Evolutionary conservation across 2,888 invertebrate genomes (phyloP).

Genomic region (Tubulanus polymorphus): DNA sequence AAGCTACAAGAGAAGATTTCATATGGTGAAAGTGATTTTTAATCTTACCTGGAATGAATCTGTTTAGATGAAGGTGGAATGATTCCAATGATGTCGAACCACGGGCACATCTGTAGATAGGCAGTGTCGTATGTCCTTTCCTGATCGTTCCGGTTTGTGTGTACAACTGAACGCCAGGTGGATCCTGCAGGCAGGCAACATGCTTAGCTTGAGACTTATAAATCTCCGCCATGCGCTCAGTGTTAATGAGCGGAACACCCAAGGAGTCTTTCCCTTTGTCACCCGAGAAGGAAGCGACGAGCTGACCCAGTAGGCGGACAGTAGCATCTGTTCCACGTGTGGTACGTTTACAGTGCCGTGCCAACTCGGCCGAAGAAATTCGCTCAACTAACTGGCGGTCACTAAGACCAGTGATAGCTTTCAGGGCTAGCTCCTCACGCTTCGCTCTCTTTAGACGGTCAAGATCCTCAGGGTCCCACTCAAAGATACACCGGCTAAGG

Average conservation of each 20-base stretch:
- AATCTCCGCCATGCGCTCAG: constrained; percentile 16
- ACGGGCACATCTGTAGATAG: constrained; percentile 25
- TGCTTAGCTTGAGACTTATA: constrained; percentile 21
- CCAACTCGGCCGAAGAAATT: constrained; percentile 18
- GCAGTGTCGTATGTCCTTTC: constrained; percentile 24
- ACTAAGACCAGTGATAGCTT: too few species aligned
- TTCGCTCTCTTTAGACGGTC: too few species aligned
- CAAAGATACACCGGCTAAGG: constrained; percentile 19
- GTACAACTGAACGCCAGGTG: constrained; percentile 19
- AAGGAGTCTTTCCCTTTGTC: constrained; percentile 17
- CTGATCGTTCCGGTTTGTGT: constrained; percentile 14
- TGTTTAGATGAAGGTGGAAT: constrained; percentile 26
- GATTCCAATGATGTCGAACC: constrained; percentile 28
- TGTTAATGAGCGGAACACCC: constrained; percentile 22
- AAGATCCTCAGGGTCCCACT: constrained; percentile 21
- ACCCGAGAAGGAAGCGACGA: constrained; percentile 16
- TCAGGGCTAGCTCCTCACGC: too few species aligned
- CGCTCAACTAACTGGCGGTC: background rate
- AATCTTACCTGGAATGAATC: constrained; percentile 24
- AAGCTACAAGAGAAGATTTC: too few species aligned
- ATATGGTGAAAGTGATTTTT: too few species aligned
- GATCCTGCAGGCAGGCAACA: constrained; percentile 23
- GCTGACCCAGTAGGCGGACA: constrained; percentile 10
- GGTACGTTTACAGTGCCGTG: constrained; percentile 15
- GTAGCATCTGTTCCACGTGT: constrained; percentile 20